Evolutionary conservation across 2,888 invertebrate genomes (phyloP).

Genomic region (Psylliodes chrysocephalus): DNA sequence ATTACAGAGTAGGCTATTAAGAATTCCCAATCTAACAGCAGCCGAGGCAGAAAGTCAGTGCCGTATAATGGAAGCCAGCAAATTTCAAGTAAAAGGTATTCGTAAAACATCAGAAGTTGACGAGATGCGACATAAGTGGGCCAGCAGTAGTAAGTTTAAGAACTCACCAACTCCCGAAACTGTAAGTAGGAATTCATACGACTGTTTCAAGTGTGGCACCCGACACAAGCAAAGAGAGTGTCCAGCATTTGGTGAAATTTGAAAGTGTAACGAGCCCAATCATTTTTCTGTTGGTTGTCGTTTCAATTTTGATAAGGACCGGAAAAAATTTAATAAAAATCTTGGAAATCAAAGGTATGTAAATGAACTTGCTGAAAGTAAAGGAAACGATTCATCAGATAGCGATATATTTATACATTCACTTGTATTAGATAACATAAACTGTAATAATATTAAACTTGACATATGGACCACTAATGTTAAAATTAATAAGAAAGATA

Average conservation of each 20-base stretch:
- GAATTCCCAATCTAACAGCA: too few species aligned
- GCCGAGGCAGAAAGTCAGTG: too few species aligned
- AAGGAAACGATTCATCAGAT: neutral
- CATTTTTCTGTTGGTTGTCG: conserved; percentile 36
- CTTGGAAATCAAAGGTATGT: neutral
- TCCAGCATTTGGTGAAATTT: conserved; percentile 43
- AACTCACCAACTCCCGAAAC: too few species aligned
- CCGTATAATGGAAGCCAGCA: too few species aligned
- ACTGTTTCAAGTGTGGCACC: conserved; percentile 39
- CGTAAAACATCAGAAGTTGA: too few species aligned
- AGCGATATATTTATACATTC: neutral
- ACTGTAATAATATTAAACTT: conserved; percentile 5
- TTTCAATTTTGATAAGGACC: conserved; percentile 11
- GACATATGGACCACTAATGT: conserved; percentile 28
- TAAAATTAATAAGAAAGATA: conserved; percentile 25
- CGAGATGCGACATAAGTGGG: too few species aligned
- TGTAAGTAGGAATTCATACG: too few species aligned
- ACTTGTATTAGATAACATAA: neutral
- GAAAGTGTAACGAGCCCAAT: conserved; percentile 35
- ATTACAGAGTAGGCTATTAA: too few species aligned
- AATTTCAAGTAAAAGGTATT: too few species aligned
- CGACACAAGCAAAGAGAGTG: conserved; percentile 29
- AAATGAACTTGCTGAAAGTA: neutral
- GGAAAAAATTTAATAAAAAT: conserved; percentile 6
- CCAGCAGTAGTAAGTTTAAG: too few species aligned